Percentiles rank a stretch among this genome's conserved stretches.
These are phyloP conservation scores for Caenorhabditis sp. DNA, from an alignment of 2,888 invertebrate genomes.

Conservation along the genomic window DNA sequence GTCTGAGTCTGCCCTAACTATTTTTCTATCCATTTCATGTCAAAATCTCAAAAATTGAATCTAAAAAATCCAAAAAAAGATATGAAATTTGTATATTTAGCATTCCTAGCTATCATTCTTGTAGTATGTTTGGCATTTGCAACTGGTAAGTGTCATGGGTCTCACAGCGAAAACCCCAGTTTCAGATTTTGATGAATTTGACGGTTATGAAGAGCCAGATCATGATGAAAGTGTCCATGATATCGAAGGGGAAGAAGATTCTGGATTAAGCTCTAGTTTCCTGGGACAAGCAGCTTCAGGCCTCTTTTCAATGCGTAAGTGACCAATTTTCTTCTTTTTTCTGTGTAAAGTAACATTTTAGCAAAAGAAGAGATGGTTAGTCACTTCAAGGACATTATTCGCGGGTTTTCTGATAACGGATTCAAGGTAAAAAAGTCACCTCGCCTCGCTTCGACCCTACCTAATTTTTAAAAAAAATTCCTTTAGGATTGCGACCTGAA, in stretches of 20 bases:
- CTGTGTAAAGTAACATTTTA: constrained; percentile 8
- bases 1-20: too few relatives aligned
- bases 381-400: constrained; percentile 62
- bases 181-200: constrained; percentile 14
- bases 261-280: not conserved
- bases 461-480: not conserved
- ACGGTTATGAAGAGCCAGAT: constrained; percentile 8
- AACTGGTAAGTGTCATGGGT: too few relatives aligned
- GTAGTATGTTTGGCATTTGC: constrained; percentile 33
- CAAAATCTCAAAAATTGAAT: not conserved
- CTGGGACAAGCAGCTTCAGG: not conserved
- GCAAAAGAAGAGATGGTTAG: constrained; percentile 36
- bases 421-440: too few relatives aligned
- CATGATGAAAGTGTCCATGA: constrained; percentile 45
- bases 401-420: constrained; percentile 64
- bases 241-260: not conserved
- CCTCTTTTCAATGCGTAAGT: constrained; percentile 10
- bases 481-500: constrained; percentile 45
- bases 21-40: too few relatives aligned
- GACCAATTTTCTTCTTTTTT: constrained; percentile 5
- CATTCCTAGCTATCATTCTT: constrained; percentile 10
- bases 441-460: too few relatives aligned
- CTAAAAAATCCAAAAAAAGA: not conserved
- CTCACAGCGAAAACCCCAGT: too few relatives aligned
- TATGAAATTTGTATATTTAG: constrained; percentile 46